These are phyloP conservation scores for Potamarius usumacintae DNA, from an alignment of 2,113 vertebrate genomes.

Conservation along the genomic window DNA sequence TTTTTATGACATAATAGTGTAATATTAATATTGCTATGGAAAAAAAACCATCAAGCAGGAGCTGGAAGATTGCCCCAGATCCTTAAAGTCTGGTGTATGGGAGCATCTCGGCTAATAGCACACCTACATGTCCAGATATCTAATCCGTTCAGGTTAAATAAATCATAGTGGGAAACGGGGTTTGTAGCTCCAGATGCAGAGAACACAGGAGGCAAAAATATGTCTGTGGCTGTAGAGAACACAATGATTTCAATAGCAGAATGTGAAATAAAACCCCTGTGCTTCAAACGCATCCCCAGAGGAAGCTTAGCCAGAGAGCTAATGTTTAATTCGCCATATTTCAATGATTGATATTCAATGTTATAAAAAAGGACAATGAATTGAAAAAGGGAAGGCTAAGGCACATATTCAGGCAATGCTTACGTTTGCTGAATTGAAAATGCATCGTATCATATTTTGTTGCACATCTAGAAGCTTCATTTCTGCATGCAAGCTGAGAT, in stretches of 20 bases:
- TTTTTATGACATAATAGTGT: too few species aligned
- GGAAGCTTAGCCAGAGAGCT: neutral
- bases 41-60: neutral
- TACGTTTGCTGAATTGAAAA: neutral
- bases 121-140: neutral
- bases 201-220: neutral
- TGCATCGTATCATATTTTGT: neutral
- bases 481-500: neutral
- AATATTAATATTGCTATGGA: too few species aligned
- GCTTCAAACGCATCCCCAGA: neutral
- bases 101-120: neutral
- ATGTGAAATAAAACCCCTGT: neutral
- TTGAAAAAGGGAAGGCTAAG: neutral
- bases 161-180: too few species aligned
- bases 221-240: neutral
- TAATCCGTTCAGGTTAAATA: neutral
- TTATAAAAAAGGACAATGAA: too few species aligned
- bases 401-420: neutral
- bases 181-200: too few species aligned
- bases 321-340: neutral
- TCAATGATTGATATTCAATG: neutral
- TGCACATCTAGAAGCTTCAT: neutral
- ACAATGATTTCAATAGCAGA: neutral
- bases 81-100: neutral
- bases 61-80: neutral